phyloP scores from a whole-genome alignment of 1,140 invertebrate genomes.

The Neodiprion lecontei region DNA sequence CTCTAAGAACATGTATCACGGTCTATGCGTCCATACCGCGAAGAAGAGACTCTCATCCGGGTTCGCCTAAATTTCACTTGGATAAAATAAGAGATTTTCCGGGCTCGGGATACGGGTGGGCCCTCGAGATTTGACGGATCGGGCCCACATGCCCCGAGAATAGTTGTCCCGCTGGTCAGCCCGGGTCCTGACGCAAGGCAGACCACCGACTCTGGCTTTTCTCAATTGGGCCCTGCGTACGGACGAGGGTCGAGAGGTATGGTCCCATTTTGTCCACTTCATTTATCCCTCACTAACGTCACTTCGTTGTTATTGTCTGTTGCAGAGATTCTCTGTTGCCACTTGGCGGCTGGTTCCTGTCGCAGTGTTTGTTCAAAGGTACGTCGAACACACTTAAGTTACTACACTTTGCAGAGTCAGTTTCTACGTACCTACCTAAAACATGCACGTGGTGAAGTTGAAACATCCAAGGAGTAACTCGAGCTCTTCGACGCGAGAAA shows the following conservation, averaged over 20 bases:
- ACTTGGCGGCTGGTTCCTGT: conserved; percentile 44
- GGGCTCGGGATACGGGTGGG: not conserved
- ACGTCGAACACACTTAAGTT: conserved; percentile 5
- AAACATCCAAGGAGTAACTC: not conserved
- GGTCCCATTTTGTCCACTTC: not conserved
- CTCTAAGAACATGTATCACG: not conserved
- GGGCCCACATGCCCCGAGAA: conserved; percentile 20
- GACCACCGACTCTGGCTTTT: conserved; percentile 39
- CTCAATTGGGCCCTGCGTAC: conserved; percentile 16
- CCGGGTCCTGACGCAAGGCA: conserved; percentile 31
- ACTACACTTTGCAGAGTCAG: not conserved
- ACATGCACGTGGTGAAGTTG: conserved; percentile 9
- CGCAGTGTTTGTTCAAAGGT: conserved; percentile 52
- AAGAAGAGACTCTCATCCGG: conserved; percentile 1
- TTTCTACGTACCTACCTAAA: not conserved
- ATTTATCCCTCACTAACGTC: not conserved
- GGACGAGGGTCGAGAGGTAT: not conserved
- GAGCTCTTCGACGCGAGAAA: too few relatives aligned
- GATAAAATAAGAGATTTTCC: not conserved
- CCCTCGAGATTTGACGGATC: conserved; percentile 31
- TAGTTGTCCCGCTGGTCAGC: not conserved
- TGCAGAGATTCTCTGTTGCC: conserved; percentile 54
- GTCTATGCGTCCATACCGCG: not conserved
- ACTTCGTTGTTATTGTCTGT: conserved; percentile 28
- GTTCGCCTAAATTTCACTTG: not conserved